Conservation (phyloP, 2,113 vertebrate genomes). For the Donacobius atricapilla region DNA sequence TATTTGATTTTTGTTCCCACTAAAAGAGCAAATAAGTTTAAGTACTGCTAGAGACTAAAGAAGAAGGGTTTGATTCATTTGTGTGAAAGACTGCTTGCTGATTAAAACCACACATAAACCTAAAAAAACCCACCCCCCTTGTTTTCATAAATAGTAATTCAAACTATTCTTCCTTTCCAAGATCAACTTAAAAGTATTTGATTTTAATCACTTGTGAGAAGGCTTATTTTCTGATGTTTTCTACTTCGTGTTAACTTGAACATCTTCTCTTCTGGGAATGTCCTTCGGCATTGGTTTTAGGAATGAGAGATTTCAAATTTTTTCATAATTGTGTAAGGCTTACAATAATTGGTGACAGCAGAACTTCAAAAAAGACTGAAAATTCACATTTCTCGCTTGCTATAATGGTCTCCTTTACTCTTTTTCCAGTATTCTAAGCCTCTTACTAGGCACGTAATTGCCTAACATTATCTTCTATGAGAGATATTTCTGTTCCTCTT, state of each 20-base stretch:
- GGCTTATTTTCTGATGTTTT: background rate
- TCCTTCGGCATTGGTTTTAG: background rate
- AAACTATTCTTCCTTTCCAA: background rate
- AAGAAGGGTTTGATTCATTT: background rate
- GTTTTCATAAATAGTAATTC: background rate
- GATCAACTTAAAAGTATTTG: background rate
- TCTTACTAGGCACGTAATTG: background rate
- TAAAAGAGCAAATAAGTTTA: background rate
- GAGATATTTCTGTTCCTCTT: background rate
- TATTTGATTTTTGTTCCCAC: background rate
- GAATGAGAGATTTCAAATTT: background rate
- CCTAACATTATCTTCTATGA: background rate
- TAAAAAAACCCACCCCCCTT: background rate
- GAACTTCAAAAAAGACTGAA: background rate
- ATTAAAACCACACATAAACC: background rate
- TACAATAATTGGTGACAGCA: background rate
- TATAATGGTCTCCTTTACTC: background rate
- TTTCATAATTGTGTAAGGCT: background rate
- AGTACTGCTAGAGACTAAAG: background rate
- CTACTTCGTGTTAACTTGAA: background rate
- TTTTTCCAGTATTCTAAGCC: background rate
- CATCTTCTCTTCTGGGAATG: background rate
- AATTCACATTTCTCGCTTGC: rapidly evolving
- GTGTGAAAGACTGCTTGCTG: background rate
- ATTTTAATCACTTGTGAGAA: background rate